Evolutionary conservation across 2,113 vertebrate genomes (phyloP).

Genomic region (Orcinus orca): DNA sequence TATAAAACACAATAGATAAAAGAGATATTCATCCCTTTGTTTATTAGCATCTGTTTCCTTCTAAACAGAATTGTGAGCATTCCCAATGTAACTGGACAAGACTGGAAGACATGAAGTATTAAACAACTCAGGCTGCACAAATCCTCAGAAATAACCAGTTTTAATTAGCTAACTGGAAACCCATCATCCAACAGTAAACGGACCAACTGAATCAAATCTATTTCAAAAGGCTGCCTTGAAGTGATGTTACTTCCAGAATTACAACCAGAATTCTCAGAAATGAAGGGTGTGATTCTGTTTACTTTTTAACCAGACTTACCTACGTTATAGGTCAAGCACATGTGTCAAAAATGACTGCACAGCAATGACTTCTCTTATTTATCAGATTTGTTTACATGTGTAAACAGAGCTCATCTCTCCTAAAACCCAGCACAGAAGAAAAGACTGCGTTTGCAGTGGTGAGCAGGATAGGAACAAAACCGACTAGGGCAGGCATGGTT

Average conservation of each 20-base stretch:
- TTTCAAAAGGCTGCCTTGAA: slow-evolving; percentile 45
- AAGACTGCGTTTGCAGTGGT: slow-evolving; percentile 68
- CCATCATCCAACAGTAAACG: background rate
- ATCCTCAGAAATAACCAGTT: slow-evolving; percentile 53
- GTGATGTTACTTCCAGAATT: slow-evolving; percentile 66
- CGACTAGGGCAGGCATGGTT: slow-evolving; percentile 87
- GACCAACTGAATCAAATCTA: background rate
- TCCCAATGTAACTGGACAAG: slow-evolving; percentile 44
- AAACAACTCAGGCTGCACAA: slow-evolving; percentile 58
- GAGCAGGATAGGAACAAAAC: slow-evolving; percentile 83
- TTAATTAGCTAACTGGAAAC: slow-evolving; percentile 54
- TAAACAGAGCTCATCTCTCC: slow-evolving; percentile 70
- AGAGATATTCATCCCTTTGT: background rate
- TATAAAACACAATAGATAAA: background rate
- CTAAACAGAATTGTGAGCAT: slow-evolving; percentile 53
- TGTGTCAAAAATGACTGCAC: slow-evolving; percentile 66
- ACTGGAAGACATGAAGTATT: slow-evolving; percentile 46
- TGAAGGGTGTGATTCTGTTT: slow-evolving; percentile 77
- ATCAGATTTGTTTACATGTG: slow-evolving; percentile 77
- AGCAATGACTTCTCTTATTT: slow-evolving; percentile 62
- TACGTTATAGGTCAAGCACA: slow-evolving; percentile 74
- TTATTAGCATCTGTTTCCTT: slow-evolving; percentile 42
- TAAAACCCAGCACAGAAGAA: slow-evolving; percentile 10
- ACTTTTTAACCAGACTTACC: slow-evolving; percentile 71
- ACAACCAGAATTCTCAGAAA: slow-evolving; percentile 75